Evolutionary conservation across 2,113 vertebrate species (phyloP).

Genomic region (Drymodes brunneopygia): DNA sequence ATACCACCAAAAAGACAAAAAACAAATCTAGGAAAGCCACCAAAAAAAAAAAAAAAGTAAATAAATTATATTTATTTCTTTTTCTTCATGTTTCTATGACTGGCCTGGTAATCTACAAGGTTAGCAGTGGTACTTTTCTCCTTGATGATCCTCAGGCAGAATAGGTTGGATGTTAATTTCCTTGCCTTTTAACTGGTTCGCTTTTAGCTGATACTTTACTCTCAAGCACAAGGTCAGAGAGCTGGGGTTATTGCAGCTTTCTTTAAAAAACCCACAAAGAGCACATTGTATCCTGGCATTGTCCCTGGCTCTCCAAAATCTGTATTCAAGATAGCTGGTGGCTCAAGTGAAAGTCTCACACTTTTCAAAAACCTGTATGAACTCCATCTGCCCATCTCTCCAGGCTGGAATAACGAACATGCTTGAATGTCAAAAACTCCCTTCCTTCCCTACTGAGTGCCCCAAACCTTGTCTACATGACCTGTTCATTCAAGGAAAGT

Average conservation of each 20-base stretch:
- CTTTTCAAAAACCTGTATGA: neutral
- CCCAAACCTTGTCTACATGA: neutral
- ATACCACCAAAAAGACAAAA: neutral
- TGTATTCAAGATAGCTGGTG: accelerated
- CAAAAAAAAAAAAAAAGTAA: no score
- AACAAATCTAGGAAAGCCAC: neutral
- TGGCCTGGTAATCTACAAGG: neutral
- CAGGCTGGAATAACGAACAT: neutral
- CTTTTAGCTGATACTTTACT: neutral
- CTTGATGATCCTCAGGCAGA: neutral
- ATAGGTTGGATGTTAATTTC: neutral
- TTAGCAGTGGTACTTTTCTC: neutral
- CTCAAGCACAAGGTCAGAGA: neutral
- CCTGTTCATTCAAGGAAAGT: accelerated
- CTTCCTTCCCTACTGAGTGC: neutral
- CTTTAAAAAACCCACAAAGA: neutral
- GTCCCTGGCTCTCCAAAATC: neutral
- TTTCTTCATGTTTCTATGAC: neutral
- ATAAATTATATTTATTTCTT: neutral
- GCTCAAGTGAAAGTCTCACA: neutral
- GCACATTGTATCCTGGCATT: no score
- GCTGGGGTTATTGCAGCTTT: neutral
- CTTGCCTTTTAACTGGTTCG: neutral
- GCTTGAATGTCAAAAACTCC: neutral
- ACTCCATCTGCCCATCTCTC: neutral